Conservation (phyloP, 2,888 invertebrate species). For the Bombylius major region DNA sequence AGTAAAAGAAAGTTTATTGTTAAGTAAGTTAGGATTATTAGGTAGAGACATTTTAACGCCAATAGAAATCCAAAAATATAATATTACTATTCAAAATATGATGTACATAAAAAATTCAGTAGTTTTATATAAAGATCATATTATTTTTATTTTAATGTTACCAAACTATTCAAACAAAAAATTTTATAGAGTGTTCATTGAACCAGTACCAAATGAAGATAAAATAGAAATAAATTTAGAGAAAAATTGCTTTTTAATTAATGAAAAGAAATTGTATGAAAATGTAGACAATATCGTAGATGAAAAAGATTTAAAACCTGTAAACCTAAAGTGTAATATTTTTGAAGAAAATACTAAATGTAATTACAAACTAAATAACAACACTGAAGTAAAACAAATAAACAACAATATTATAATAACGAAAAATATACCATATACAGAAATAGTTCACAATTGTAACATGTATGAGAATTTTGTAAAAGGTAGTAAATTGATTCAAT, state of each 20-base stretch:
- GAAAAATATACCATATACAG: neutral
- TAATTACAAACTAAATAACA: neutral
- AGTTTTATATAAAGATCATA: conserved; percentile 1
- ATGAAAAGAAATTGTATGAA: neutral
- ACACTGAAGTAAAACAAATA: neutral
- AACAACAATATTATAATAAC: neutral
- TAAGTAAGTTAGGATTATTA: conserved; percentile 8
- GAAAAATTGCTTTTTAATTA: too few relatives aligned
- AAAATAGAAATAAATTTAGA: too few relatives aligned
- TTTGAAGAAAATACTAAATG: neutral
- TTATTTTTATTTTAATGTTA: conserved; percentile 5
- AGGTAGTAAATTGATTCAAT: neutral
- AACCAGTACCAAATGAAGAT: too few relatives aligned
- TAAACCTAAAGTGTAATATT: too few relatives aligned
- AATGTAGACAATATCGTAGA: neutral
- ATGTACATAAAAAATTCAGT: conserved; percentile 3
- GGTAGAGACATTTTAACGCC: conserved; percentile 2
- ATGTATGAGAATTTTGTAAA: neutral
- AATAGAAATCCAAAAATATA: conserved; percentile 3
- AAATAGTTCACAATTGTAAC: neutral
- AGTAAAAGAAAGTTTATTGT: conserved; percentile 6
- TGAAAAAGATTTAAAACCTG: neutral
- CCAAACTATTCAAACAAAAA: neutral
- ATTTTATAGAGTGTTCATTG: too few relatives aligned
- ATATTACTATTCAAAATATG: too few relatives aligned